phyloP scores from a whole-genome alignment of 2,888 invertebrate genomes.

The Sericinus montela region DNA sequence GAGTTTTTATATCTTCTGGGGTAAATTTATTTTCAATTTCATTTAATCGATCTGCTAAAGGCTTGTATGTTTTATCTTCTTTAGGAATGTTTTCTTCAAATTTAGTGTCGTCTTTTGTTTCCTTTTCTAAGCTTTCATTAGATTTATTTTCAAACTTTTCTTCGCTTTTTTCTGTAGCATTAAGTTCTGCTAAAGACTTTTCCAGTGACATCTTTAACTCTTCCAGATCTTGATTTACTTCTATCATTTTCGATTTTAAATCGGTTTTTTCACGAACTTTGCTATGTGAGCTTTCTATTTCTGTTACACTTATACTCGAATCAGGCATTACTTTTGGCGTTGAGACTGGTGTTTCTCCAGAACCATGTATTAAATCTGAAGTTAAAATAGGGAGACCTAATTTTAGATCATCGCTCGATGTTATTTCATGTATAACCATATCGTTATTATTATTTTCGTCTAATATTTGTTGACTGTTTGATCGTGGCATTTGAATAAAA shows the following conservation, averaged over 20 bases:
- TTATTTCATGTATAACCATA: constrained; percentile 54
- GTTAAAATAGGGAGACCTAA: constrained; percentile 31
- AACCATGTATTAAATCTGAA: constrained; percentile 38
- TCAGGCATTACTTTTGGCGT: constrained; percentile 30
- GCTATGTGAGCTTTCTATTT: constrained; percentile 24
- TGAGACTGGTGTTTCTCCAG: constrained; percentile 40
- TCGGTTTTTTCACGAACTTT: constrained; percentile 48
- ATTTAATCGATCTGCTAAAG: constrained; percentile 13
- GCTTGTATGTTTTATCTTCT: constrained; percentile 11
- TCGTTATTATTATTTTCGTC: constrained; percentile 57
- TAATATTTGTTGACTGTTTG: constrained; percentile 48
- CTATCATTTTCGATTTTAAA: constrained; percentile 66
- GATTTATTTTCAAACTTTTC: constrained; percentile 37
- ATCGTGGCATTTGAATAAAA: constrained; percentile 50
- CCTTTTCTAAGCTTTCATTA: background rate
- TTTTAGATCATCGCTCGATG: constrained; percentile 32
- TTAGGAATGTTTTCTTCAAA: constrained; percentile 14
- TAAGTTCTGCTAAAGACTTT: constrained; percentile 62
- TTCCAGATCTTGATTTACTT: constrained; percentile 69
- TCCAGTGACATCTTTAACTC: constrained; percentile 63
- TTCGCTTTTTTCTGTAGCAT: constrained; percentile 53
- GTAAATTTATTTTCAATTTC: constrained; percentile 13
- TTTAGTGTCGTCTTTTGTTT: constrained; percentile 20
- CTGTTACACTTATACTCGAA: constrained; percentile 29
- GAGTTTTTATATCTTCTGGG: background rate